These are phyloP conservation scores for Scaptomyza graminum DNA, from an alignment of 1,140 invertebrate genomes.

Conservation along the genomic window DNA sequence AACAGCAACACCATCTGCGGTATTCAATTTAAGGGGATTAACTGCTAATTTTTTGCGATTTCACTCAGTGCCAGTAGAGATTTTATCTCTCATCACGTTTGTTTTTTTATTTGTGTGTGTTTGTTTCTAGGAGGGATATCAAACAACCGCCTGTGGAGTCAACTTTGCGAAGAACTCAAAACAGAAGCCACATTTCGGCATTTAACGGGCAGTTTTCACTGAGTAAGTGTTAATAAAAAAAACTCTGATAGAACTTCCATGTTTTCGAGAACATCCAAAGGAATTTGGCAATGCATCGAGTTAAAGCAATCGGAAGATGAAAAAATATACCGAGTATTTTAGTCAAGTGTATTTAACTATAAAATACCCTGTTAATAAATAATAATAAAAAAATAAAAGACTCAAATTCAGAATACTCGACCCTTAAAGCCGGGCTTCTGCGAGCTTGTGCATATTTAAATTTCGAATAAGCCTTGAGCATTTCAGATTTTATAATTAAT, in stretches of 20 bases:
- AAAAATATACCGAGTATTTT: background rate
- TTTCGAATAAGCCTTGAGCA: no score
- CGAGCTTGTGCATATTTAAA: no score
- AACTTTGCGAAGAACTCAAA: constrained; percentile 18
- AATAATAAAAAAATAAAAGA: no score
- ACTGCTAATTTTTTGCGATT: constrained; percentile 83
- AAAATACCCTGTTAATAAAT: no score
- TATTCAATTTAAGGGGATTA: constrained; percentile 84
- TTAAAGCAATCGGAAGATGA: background rate
- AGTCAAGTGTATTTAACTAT: background rate
- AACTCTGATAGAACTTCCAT: background rate
- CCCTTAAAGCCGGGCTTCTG: no score
- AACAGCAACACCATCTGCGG: constrained; percentile 75
- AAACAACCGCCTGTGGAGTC: constrained; percentile 69
- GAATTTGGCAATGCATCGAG: background rate
- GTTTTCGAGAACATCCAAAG: background rate
- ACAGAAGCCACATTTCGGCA: constrained; percentile 33
- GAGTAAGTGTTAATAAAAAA: background rate
- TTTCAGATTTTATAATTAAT: no score
- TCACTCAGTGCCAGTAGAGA: constrained; percentile 71
- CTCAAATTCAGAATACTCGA: no score
- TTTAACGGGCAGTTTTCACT: constrained; percentile 39
- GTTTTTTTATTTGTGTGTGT: constrained; percentile 8
- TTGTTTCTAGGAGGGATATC: constrained; percentile 22
- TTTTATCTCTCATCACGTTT: constrained; percentile 22